Base-by-base conservation (phyloP, 2,888 invertebrate genomes). In the Pseudeuparius sepicola region DNA sequence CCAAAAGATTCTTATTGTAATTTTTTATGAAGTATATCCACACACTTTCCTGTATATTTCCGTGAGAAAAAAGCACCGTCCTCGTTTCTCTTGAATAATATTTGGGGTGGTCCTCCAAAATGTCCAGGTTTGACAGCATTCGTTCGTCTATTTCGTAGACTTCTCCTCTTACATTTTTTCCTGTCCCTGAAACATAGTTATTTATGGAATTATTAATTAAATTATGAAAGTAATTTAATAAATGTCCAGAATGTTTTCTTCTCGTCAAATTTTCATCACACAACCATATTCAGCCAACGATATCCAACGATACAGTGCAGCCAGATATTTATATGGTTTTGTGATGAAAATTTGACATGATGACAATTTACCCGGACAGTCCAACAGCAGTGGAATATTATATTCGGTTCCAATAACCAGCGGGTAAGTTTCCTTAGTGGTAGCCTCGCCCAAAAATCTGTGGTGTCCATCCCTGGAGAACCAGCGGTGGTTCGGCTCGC, bases 341-440 rank as follows among this genome's bases (percentile, higher is more conserved):
- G n/a, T n/a, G n/a, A n/a, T n/a, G n/a, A n/a, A n/a, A n/a, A n/a
- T n/a, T n/a, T n/a, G n/a, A n/a, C n/a, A n/a, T n/a, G n/a, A n/a
- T n/a, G n/a, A n/a, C n/a, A n/a, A n/a, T 6, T 61, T 53, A 5
- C 82, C 86, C 3, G 79, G 77, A 42, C 68, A 67, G 45, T 77
- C 68, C 29, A 94, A 56, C 24, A 93, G 54, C 55, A 89, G 93
- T 1, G 94, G 94, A 60, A 94, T 84, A 59, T 94, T 92, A 56
- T 82, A 94, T 44, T 71, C 73, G 0, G 90, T 86, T 0, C 80
- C 89, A 34, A 94, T 82, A 5, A 94, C 75, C 23, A 96, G 61
- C 0, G 94, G 94, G 58, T 79, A 93, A 47, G 74, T 76, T 0
- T 68, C 60, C 2, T 63, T 58, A 0, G 92, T 92, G 29, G 54